Evolutionary conservation across 2,113 vertebrate species (phyloP), one percentile per base, ranked within the genome.

Genomic region (Clupea harengus): DNA sequence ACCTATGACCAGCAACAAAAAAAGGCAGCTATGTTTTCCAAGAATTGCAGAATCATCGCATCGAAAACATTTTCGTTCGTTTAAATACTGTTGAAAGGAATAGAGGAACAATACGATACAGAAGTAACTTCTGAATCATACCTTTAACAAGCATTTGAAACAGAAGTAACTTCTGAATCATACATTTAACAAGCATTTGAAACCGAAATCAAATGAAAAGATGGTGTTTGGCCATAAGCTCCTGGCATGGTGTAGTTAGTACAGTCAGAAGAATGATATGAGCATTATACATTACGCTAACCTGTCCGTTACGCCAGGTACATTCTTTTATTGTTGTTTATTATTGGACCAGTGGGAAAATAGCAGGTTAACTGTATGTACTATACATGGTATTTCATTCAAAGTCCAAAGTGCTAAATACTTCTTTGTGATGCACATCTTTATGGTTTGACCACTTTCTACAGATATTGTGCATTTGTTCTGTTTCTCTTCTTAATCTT

Each of bases 361-460:
- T 86, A 85, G 88, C 81, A 83, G 82, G 84, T 85, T n/a, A 20
- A 81, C 84, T 85, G 47, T 90, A 81, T 86, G 81, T 85, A 86
- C 83, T 85, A 28, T 87, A 84, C 67, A 81, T 46, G 60, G 46
- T 82, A 45, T 57, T 86, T 78, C 28, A 85, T 84, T 47, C 85
- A 85, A 49, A 45, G 81, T 75, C 45, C 81, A 83, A 85, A 87
- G 82, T 81, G 49, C 83, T 82, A 83, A 84, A 84, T 83, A 87
- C 81, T 25, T 88, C 39, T 86, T 49, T 32, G 90, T 86, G 87
- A 78, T 78, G 49, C 45, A 60, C 18, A 83, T 88, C 32, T 22
- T 85, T 85, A 84, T 89, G 22, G 72, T 64, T 89, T 72, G 82
- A 90, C 18, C 18, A 87, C 90, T 91, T 93, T 94, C 92, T 90